Evolutionary conservation across 2,888 invertebrate genomes (phyloP), one percentile per base, ranked within the genome.

Genomic region (Miltochrista miniata): DNA sequence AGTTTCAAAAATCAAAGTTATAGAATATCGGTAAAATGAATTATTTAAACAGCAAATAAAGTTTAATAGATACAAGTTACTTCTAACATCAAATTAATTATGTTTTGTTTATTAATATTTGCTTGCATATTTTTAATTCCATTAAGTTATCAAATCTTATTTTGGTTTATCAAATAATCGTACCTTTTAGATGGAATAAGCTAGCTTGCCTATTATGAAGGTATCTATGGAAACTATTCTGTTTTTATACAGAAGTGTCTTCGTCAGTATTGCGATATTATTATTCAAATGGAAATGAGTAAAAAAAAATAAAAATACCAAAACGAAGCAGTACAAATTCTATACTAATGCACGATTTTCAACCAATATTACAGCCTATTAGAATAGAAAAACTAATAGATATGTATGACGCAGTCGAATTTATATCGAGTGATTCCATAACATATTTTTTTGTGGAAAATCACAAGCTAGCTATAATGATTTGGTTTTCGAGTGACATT

Each of bases 361-460:
- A 58, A 42, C 57, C 59, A 56, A 51, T 57, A 62, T 68, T 67
- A 49, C 53, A 55, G 51, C 56, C 59, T 67, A 68, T 63, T 62
- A 65, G 64, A 68, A 56, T 70, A 71, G 66, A 72, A 72, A 64
- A 75, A 74, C 74, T 76, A 79, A 76, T 68, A 76, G 79, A 78
- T 80, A 80, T 80, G 81, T 80, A 66, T 59, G 57, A 73, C 68
- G 76, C 79, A 78, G 77, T 79, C 77, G 64, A 66, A 47, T 31
- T 31, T 31, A 31, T 10, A 31, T 31, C 5, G 5, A 7, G 3
- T 31, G 31, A 31, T 31, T 24, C 18, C 2, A 24, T 24, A 24
- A 24, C 18, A 24, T 4, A 24, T 24, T 24, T 24, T 24, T n/a
- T n/a, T n/a, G n/a, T n/a, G n/a, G n/a, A n/a, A n/a, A n/a, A n/a